Evolutionary conservation across 2,888 invertebrate genomes (phyloP).

Genomic region (Sepiola atlantica): DNA sequence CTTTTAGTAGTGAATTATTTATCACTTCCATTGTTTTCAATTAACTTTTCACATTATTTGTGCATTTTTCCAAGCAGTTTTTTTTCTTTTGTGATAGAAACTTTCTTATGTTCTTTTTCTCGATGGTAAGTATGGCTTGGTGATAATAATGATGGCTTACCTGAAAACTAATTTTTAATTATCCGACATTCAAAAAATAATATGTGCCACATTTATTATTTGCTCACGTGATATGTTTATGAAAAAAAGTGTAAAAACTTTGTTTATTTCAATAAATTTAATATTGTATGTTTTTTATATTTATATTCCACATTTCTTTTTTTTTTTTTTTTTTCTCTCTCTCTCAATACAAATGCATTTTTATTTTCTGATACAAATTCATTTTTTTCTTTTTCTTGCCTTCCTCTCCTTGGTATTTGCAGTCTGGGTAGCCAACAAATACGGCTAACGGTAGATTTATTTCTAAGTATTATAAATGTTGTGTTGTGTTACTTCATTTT

Average conservation of each 20-base stretch:
- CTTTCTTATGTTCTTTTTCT: background rate
- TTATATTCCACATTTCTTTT: background rate
- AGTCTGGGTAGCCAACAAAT: constrained; percentile 47
- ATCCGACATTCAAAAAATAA: no score
- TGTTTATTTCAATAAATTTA: background rate
- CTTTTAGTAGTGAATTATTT: background rate
- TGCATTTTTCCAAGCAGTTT: background rate
- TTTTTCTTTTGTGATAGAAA: background rate
- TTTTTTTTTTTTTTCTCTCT: background rate
- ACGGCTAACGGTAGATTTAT: constrained; percentile 44
- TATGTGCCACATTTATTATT: background rate
- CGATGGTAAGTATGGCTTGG: background rate
- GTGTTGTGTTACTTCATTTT: background rate
- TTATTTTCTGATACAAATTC: background rate
- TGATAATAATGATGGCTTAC: background rate
- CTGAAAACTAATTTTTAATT: background rate
- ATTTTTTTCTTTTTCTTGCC: background rate
- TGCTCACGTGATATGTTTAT: no score
- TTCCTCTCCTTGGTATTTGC: constrained; percentile 1
- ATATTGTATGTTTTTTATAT: background rate
- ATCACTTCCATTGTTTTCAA: background rate
- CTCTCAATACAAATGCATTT: background rate
- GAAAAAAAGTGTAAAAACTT: background rate
- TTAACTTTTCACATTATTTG: background rate
- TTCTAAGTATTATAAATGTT: constrained; percentile 10